phyloP scores from a whole-genome alignment of 2,113 vertebrate genomes.

The Trichomycterus rosablanca region DNA sequence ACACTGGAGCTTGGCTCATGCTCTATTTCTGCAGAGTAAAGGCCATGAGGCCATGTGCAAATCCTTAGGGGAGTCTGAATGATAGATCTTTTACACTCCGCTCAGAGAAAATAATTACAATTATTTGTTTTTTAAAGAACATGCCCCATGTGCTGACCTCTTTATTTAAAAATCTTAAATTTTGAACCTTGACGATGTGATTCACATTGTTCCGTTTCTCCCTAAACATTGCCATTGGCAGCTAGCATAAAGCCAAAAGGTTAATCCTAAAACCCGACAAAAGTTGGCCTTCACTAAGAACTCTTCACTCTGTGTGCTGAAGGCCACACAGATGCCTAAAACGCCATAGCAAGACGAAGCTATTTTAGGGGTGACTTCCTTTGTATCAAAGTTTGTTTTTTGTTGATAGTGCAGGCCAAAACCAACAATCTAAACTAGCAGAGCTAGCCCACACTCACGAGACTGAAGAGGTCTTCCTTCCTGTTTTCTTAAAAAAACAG shows the following conservation, averaged over 20 bases:
- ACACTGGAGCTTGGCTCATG: slow-evolving; percentile 28
- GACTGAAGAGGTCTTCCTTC: slow-evolving; percentile 59
- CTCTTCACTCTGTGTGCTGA: slow-evolving; percentile 43
- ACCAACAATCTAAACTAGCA: slow-evolving; percentile 59
- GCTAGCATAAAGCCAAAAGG: slow-evolving; percentile 42
- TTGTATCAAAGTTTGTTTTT: slow-evolving; percentile 67
- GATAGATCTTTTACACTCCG: slow-evolving; percentile 52
- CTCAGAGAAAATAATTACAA: slow-evolving; percentile 49
- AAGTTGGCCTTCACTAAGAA: slow-evolving; percentile 16
- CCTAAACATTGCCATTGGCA: slow-evolving; percentile 28
- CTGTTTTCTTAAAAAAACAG: slow-evolving; percentile 52
- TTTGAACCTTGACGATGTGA: slow-evolving; percentile 53
- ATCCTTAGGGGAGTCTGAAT: slow-evolving; percentile 44
- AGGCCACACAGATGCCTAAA: slow-evolving; percentile 61
- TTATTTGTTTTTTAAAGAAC: slow-evolving; percentile 37
- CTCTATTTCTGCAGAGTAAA: slow-evolving; percentile 23
- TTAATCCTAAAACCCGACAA: slow-evolving; percentile 28
- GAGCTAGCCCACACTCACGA: slow-evolving; percentile 49
- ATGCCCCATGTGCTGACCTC: slow-evolving; percentile 45
- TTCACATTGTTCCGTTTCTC: slow-evolving; percentile 50
- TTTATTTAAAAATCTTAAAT: slow-evolving; percentile 36
- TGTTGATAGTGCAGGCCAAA: slow-evolving; percentile 58
- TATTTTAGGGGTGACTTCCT: slow-evolving; percentile 69
- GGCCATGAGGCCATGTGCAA: slow-evolving; percentile 38
- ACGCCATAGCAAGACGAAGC: slow-evolving; percentile 51